Conservation (phyloP, 2,888 invertebrate genomes). For the Tuberolachnus salignus region DNA sequence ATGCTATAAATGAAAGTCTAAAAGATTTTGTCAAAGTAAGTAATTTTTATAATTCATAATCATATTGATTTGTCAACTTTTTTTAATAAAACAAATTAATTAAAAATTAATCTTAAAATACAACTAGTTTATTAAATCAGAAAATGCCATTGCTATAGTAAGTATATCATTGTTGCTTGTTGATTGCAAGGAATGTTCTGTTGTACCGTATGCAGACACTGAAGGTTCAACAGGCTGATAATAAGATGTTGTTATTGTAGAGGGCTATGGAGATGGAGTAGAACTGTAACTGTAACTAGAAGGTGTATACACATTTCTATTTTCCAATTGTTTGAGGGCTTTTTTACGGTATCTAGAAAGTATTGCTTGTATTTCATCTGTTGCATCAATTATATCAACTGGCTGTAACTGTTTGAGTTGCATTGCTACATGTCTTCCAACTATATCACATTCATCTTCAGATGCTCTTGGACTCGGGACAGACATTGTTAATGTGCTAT, state of each 20-base stretch:
- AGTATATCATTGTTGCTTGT: slow-evolving; percentile 1
- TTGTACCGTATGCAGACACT: slow-evolving; percentile 22
- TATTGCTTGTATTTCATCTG: slow-evolving; percentile 19
- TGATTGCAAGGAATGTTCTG: slow-evolving; percentile 15
- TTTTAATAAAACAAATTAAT: no score
- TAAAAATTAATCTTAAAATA: background rate
- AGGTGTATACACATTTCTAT: slow-evolving; percentile 8
- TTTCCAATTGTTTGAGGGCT: slow-evolving; percentile 17
- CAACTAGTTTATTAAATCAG: slow-evolving; percentile 19
- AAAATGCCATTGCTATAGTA: slow-evolving; percentile 16
- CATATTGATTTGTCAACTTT: no score
- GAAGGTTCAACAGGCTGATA: slow-evolving; percentile 20
- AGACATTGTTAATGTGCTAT: slow-evolving; percentile 12
- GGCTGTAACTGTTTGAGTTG: slow-evolving; percentile 17
- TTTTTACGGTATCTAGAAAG: slow-evolving; percentile 21
- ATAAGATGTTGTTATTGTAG: slow-evolving; percentile 18
- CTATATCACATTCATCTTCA: background rate
- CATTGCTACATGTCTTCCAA: slow-evolving; percentile 19
- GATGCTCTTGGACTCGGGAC: slow-evolving; percentile 7
- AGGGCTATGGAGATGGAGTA: no score
- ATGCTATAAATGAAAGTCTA: slow-evolving; percentile 4
- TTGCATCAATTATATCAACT: slow-evolving; percentile 10
- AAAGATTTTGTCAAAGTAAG: slow-evolving; percentile 10
- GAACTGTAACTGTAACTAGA: no score
- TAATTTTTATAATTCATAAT: slow-evolving; percentile 6